Percentiles rank a stretch among this genome's conserved stretches.
Conservation (phyloP, 92 coral and sea anemone species). For the Pocillopora meandrina region DNA sequence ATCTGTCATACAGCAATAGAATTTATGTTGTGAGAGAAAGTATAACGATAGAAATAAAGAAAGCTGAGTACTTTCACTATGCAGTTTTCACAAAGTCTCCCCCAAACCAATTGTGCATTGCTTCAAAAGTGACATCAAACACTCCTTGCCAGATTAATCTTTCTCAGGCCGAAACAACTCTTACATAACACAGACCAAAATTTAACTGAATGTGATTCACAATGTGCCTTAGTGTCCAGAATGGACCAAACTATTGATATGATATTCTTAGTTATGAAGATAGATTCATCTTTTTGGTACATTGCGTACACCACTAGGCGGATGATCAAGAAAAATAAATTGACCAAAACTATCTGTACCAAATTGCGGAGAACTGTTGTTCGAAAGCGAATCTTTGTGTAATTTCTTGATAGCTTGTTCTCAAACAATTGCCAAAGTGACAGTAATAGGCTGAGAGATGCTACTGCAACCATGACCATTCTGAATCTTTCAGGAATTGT, state of each 20-base stretch:
- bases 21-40: no score
- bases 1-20: no score
- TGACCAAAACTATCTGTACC: conserved; percentile 1
- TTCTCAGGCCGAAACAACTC: background rate
- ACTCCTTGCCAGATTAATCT: no score
- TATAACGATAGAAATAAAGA: no score
- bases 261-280: conserved; percentile 29
- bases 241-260: background rate
- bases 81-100: no score
- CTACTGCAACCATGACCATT: background rate
- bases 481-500: background rate
- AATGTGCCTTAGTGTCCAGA: background rate
- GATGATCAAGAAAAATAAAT: conserved; percentile 28
- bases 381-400: conserved; percentile 9
- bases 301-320: conserved; percentile 23
- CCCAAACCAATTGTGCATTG: no score
- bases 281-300: conserved; percentile 40
- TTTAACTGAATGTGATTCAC: background rate
- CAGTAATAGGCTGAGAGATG: background rate
- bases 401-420: background rate
- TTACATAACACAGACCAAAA: background rate
- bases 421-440: conserved; percentile 20
- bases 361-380: background rate
- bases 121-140: no score
- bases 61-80: no score